phyloP scores from a whole-genome alignment of 1,140 invertebrate species.

The Leguminivora glycinivorella region DNA sequence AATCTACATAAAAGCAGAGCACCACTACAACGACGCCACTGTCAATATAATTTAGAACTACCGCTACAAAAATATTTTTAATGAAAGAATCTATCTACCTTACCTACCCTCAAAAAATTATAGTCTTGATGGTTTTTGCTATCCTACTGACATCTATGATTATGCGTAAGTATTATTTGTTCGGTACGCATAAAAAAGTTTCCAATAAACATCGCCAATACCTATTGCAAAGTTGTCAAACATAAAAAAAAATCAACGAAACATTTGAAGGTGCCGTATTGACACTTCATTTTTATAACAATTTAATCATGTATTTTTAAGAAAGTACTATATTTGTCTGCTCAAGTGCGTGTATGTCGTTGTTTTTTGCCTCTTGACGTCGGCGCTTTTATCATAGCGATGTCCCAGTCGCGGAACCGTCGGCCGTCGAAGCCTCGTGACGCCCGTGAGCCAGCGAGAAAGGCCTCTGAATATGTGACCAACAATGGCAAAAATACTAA shows the following conservation, averaged over 20 bases:
- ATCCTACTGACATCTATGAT: not conserved
- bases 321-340: conserved; percentile 21
- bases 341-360: conserved; percentile 2
- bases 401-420: conserved; percentile 39
- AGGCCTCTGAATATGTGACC: conserved; percentile 38
- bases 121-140: not conserved
- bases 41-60: conserved; percentile 4
- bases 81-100: no score
- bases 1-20: not conserved
- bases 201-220: not conserved
- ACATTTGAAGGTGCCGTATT: conserved; percentile 45
- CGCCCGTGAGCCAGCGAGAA: conserved; percentile 16
- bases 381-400: conserved; percentile 29
- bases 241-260: conserved; percentile 20
- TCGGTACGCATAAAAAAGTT: not conserved
- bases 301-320: conserved; percentile 39
- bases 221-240: not conserved
- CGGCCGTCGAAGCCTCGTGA: not conserved
- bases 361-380: not conserved
- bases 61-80: not conserved
- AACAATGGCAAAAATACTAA: not conserved
- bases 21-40: not conserved
- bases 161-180: no score
- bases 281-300: conserved; percentile 41
- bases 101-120: not conserved